A percentile compares a stretch with the other conserved stretches of the same genome.
phyloP scores from a whole-genome alignment of 2,888 invertebrate species.

The Coleophora deauratella region DNA sequence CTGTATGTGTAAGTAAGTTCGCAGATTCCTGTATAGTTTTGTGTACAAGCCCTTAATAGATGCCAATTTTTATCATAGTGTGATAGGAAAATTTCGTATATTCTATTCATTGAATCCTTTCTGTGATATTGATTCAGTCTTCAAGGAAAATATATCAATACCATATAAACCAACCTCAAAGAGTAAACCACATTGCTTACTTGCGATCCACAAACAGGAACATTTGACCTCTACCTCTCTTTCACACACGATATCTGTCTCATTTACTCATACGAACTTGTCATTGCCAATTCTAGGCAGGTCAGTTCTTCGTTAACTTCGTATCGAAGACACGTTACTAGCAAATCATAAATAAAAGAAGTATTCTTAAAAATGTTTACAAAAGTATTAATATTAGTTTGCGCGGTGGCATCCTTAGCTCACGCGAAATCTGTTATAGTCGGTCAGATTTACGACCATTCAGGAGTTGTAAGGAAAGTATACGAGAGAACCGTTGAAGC shows the following conservation, averaged over 20 bases:
- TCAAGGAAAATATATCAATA: background rate
- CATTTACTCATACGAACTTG: slow-evolving; percentile 1
- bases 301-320: too few relatives aligned
- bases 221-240: slow-evolving; percentile 14
- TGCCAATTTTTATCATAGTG: too few relatives aligned
- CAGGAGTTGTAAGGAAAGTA: slow-evolving; percentile 38
- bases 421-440: slow-evolving; percentile 41
- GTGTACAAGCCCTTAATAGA: too few relatives aligned
- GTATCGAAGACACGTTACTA: too few relatives aligned
- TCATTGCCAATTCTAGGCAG: too few relatives aligned
- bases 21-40: too few relatives aligned
- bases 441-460: slow-evolving; percentile 42
- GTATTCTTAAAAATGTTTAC: slow-evolving; percentile 27
- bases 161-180: slow-evolving; percentile 5
- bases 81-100: too few relatives aligned
- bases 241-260: slow-evolving; percentile 8
- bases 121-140: too few relatives aligned
- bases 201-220: slow-evolving; percentile 16
- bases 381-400: slow-evolving; percentile 28
- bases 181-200: slow-evolving; percentile 7
- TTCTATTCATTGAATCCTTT: too few relatives aligned
- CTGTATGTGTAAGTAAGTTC: too few relatives aligned
- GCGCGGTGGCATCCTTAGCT: slow-evolving; percentile 24
- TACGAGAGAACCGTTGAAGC: slow-evolving; percentile 35
- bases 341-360: too few relatives aligned